Evolutionary conservation across 1,140 invertebrate species (phyloP).

Genomic region (Glossosoma conforme): DNA sequence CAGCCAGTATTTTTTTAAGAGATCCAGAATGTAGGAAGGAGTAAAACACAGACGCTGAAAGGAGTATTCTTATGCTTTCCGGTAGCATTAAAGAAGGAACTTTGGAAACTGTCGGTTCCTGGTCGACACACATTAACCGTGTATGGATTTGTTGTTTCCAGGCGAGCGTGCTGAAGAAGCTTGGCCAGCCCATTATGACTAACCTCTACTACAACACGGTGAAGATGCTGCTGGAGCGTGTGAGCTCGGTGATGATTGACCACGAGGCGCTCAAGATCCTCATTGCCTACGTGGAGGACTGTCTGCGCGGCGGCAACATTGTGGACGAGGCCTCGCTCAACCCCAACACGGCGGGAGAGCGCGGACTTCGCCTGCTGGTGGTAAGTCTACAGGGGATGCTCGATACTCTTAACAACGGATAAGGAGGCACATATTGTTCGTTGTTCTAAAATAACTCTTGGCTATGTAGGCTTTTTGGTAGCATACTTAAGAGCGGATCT

Average conservation of each 20-base stretch:
- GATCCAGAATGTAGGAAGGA: too few species aligned
- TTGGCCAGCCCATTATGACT: conserved; percentile 89
- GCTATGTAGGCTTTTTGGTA: too few species aligned
- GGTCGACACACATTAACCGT: too few species aligned
- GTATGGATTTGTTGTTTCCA: too few species aligned
- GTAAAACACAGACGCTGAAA: too few species aligned
- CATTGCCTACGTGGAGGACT: conserved; percentile 66
- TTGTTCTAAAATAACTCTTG: not conserved
- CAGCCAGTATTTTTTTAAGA: too few species aligned
- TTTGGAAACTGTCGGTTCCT: too few species aligned
- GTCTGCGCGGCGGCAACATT: conserved; percentile 61
- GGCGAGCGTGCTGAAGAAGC: conserved; percentile 83
- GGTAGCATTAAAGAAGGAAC: too few species aligned
- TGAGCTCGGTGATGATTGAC: conserved; percentile 94
- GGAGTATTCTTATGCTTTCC: too few species aligned
- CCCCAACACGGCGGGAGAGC: conserved; percentile 73
- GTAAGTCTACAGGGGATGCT: conserved; percentile 40
- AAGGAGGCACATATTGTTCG: too few species aligned
- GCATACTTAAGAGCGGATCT: too few species aligned
- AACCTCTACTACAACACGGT: conserved; percentile 94
- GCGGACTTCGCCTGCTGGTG: conserved; percentile 75
- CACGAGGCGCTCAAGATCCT: conserved; percentile 72
- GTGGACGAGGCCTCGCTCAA: conserved; percentile 74
- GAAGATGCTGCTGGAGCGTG: conserved; percentile 88
- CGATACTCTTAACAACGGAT: too few species aligned